A percentile compares a stretch with the other conserved stretches of the same genome.
These are phyloP conservation scores for Orthosia incerta DNA, from an alignment of 2,888 invertebrate species.

Conservation along the genomic window DNA sequence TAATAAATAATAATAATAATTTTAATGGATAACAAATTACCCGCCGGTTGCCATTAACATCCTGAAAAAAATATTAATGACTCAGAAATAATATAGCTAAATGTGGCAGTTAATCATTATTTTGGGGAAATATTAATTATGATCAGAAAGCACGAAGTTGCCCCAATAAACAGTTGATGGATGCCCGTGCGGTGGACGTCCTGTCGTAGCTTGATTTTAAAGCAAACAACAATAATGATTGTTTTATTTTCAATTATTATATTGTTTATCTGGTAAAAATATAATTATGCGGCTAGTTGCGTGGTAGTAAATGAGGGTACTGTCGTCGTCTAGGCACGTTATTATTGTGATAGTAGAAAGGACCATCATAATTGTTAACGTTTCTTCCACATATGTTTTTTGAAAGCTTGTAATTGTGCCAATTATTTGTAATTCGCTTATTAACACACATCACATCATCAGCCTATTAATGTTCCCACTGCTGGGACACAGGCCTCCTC, in stretches of 20 bases:
- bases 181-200: background rate
- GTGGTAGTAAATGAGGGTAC: conserved; percentile 20
- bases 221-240: background rate
- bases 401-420: conserved; percentile 1
- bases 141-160: background rate
- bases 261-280: background rate
- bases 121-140: conserved; percentile 22
- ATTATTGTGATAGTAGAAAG: conserved; percentile 12
- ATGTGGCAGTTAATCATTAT: background rate
- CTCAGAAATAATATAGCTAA: background rate
- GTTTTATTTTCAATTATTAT: background rate
- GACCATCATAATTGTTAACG: background rate
- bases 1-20: no score
- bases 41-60: background rate
- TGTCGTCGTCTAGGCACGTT: conserved; percentile 10
- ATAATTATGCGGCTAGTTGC: conserved; percentile 1
- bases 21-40: background rate
- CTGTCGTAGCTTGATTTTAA: background rate
- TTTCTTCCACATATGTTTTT: conserved; percentile 3
- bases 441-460: no score
- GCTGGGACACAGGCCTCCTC: no score
- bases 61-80: background rate
- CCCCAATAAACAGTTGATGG: background rate
- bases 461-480: no score
- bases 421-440: conserved; percentile 15